Base-by-base conservation (phyloP, 2,113 vertebrate genomes). In the Chaetodon trifascialis region DNA sequence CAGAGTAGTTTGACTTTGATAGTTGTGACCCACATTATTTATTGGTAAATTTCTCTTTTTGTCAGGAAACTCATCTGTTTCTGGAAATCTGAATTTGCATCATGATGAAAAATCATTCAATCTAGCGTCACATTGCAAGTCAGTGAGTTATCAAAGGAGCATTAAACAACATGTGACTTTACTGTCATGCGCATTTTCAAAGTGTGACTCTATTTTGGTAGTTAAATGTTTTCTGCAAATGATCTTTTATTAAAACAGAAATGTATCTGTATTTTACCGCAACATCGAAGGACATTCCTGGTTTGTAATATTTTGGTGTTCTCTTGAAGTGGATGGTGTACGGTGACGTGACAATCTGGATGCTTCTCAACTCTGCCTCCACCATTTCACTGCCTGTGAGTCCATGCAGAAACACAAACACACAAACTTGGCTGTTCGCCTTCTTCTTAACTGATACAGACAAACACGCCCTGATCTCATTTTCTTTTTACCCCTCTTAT, bases 351-450 rank as follows among this genome's bases (percentile, higher is more conserved):
- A 98, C 97, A 7, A 99, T 96, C 36, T 38, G 89, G 84, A 98
- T 97, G 36, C 83, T 94, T 0, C 47, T 82, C 14, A 69, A 81
- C 76, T 97, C 96, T 0, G 95, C 94, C 76, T 97, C 96, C 80
- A 97, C 97, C 95, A 98, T 96, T 93, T 98, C 97, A 70, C 96
- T 95, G n/a, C 97, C 97, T 98, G 89, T n/a, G 79, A 66, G 8
- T 55, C 16, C 44, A 86, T 15, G 56, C 30, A 10, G 0, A n/a
- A 38, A 79, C 36, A 73, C 42, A 40, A n/a, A n/a, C n/a, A n/a
- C 16, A 74, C 21, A 71, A 16, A 25, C n/a, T 58, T 40, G 38
- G 30, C 30, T 25, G 2, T 60, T 12, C 23, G 34, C 4, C 36
- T 38, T 55, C 19, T 42, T 36, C 2, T 54, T 30, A 67, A 47